Evolutionary conservation across 2,113 vertebrate species (phyloP), one percentile per base, ranked within the genome.

Genomic region (Zingel zingel): DNA sequence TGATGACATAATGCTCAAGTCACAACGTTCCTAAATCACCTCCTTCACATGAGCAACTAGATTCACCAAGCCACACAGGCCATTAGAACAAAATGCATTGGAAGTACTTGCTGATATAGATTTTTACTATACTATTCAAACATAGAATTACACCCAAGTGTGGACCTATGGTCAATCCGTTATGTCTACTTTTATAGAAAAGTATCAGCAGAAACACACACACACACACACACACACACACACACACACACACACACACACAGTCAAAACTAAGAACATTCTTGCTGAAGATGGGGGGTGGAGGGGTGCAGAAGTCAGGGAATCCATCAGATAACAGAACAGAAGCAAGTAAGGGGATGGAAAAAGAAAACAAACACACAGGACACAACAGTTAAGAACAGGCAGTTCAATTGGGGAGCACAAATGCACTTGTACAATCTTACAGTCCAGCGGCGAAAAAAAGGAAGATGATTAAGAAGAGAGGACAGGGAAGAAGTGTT

Each of bases 41-140:
- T 48, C 48, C 21, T 48, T 84, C 36, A 79, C 74, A 65, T 57
- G 61, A 79, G 63, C 43, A 65, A 47, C 12, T 3, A 30, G 25
- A 75, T 50, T 75, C 57, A 19, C 56, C 2, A n/a, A 74, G 43
- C 73, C 43, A 84, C 64, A 82, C 33, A 75, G 56, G n/a, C 69
- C 83, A 87, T 88, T 78, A 83, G 65, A 64, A 67, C 45, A 78
- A 71, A 82, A 86, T 66, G 18, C 83, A 86, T 83, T 88, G 11
- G 61, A 80, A 54, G 59, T 62, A 68, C 64, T 88, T 77, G 59
- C 58, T 77, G 54, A 19, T 68, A 90, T 84, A 78, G 90, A 89
- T 90, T 91, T 87, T 76, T 86, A 50, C 84, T 85, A 33, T 84
- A 83, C 82, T 70, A 71, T 53, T 57, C 78, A 77, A 88, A 86